phyloP scores from a whole-genome alignment of 2,113 vertebrate genomes.

The Pteruthius melanotis region DNA sequence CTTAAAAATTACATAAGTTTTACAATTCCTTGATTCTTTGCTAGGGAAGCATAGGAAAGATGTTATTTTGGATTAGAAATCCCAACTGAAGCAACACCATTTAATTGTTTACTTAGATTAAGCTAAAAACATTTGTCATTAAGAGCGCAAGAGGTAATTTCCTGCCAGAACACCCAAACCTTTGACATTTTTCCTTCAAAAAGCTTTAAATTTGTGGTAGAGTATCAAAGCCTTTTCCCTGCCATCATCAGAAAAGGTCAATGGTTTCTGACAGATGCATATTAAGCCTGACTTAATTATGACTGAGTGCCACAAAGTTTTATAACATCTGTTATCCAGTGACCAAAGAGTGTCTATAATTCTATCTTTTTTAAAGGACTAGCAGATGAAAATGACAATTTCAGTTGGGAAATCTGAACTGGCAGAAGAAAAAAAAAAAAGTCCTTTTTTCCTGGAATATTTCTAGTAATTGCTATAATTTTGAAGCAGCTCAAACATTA shows the following conservation, averaged over 20 bases:
- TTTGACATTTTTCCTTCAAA: conserved; percentile 81
- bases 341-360: conserved; percentile 44
- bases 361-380: conserved; percentile 59
- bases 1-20: not conserved
- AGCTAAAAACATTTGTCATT: conserved; percentile 75
- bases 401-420: conserved; percentile 60
- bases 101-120: conserved; percentile 83
- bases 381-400: conserved; percentile 73
- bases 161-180: conserved; percentile 74
- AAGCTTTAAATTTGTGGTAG: conserved; percentile 54
- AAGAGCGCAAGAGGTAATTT: conserved; percentile 66
- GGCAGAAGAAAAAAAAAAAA: conserved; percentile 21
- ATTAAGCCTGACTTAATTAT: conserved; percentile 69
- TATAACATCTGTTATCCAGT: conserved; percentile 69
- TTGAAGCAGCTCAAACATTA: conserved; percentile 85
- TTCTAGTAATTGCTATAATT: conserved; percentile 92
- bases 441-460: conserved; percentile 81
- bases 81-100: conserved; percentile 72
- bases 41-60: conserved; percentile 26
- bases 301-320: conserved; percentile 40
- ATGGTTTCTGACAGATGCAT: conserved; percentile 76
- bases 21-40: not conserved
- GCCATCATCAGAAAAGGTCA: conserved; percentile 73
- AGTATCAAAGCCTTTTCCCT: conserved; percentile 74
- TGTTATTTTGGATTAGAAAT: conserved; percentile 69